Conservation (phyloP, 2,113 vertebrate species). For the Aegithalos caudatus region DNA sequence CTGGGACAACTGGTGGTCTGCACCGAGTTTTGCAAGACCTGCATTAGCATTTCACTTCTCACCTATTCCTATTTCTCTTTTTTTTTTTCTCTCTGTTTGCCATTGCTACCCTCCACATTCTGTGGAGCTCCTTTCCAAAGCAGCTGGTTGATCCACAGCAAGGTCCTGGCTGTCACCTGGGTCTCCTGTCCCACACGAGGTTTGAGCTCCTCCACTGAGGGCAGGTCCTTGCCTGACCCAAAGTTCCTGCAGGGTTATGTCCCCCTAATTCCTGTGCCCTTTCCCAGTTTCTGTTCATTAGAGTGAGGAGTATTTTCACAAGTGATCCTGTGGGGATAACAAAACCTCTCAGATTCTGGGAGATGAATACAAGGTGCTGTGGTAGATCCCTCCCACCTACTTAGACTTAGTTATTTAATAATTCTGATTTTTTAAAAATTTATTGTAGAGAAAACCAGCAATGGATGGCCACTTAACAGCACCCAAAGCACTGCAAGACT, state of each 20-base stretch:
- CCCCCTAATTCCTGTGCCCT: background rate
- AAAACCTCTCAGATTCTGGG: background rate
- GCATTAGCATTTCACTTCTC: background rate
- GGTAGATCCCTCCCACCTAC: background rate
- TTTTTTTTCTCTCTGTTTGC: background rate
- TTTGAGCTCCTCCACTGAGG: background rate
- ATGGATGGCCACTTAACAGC: background rate
- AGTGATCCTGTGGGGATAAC: background rate
- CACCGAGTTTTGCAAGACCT: background rate
- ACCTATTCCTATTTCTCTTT: background rate
- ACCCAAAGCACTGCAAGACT: background rate
- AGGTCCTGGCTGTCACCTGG: background rate
- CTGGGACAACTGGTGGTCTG: background rate
- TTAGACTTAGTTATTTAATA: background rate
- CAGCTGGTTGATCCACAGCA: background rate
- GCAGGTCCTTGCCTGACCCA: background rate
- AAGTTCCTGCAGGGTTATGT: background rate
- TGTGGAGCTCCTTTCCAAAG: background rate
- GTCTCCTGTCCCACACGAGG: rapidly evolving
- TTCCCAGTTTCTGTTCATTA: background rate
- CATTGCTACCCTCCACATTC: background rate
- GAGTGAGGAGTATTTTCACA: background rate
- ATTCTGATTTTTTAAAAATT: background rate
- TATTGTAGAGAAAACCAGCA: background rate
- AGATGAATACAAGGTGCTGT: background rate